These are phyloP conservation scores for Pseudachorutes palmiensis DNA, from an alignment of 1,140 invertebrate genomes.

Conservation along the genomic window DNA sequence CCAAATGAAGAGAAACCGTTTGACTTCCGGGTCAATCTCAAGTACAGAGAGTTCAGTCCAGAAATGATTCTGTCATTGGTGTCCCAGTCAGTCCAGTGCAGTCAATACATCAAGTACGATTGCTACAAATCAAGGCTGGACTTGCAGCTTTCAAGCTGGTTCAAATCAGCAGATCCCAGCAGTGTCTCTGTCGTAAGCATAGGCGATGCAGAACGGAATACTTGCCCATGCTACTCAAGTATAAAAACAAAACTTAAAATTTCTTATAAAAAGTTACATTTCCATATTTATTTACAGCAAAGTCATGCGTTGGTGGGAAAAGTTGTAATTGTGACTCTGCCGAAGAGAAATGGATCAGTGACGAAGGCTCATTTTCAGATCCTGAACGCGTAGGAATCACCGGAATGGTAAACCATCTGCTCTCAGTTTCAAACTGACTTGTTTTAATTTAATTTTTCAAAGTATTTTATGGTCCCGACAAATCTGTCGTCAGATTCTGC, in stretches of 20 bases:
- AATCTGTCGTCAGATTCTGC: slow-evolving; percentile 69
- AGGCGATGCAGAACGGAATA: slow-evolving; percentile 65
- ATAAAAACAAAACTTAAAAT: slow-evolving; percentile 17
- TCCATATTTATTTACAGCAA: slow-evolving; percentile 37
- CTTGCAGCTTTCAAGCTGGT: slow-evolving; percentile 81
- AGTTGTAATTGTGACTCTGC: slow-evolving; percentile 75
- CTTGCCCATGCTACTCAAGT: slow-evolving; percentile 57
- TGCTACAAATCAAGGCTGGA: slow-evolving; percentile 80
- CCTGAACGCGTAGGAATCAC: slow-evolving; percentile 75
- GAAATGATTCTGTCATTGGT: slow-evolving; percentile 85
- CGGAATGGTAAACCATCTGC: slow-evolving; percentile 52
- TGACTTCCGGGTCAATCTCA: slow-evolving; percentile 74
- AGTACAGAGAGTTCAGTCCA: slow-evolving; percentile 76
- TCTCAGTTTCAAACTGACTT: background rate
- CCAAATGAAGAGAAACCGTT: slow-evolving; percentile 42
- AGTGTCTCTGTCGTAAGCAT: slow-evolving; percentile 66
- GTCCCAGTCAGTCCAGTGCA: slow-evolving; percentile 76
- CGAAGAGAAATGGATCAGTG: slow-evolving; percentile 74
- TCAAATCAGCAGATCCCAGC: slow-evolving; percentile 66
- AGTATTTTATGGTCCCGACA: slow-evolving; percentile 68
- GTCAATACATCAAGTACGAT: slow-evolving; percentile 83
- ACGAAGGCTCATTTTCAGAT: slow-evolving; percentile 73
- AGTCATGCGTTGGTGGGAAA: slow-evolving; percentile 52
- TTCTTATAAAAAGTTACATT: background rate
- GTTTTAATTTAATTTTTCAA: background rate